A percentile compares a stretch with the other conserved stretches of the same genome.
Evolutionary conservation across 2,888 invertebrate genomes (phyloP).

Genomic region (Plemyria rubiginata): DNA sequence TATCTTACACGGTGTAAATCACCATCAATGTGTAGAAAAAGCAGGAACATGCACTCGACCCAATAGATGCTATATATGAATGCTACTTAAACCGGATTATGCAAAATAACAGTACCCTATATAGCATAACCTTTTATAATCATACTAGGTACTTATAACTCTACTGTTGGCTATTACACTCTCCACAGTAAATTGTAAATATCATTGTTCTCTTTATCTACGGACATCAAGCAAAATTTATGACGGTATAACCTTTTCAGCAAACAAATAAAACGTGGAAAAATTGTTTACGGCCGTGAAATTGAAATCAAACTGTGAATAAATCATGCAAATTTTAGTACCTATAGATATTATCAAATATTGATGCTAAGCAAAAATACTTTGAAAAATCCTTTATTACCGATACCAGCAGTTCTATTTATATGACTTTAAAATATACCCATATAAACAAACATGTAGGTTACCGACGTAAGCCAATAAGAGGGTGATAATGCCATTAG

Average conservation of each 20-base stretch:
- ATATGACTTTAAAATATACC: slow-evolving; percentile 29
- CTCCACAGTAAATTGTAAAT: slow-evolving; percentile 62
- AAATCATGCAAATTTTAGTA: slow-evolving; percentile 10
- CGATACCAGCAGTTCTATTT: slow-evolving; percentile 1
- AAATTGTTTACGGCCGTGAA: slow-evolving; percentile 57
- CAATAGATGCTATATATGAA: too few relatives aligned
- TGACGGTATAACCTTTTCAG: slow-evolving; percentile 51
- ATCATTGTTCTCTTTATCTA: slow-evolving; percentile 57
- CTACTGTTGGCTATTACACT: slow-evolving; percentile 40
- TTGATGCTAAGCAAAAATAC: neutral
- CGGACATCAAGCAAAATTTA: slow-evolving; percentile 53
- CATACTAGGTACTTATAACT: too few relatives aligned
- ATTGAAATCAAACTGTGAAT: slow-evolving; percentile 36
- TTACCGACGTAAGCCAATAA: slow-evolving; percentile 24
- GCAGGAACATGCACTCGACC: too few relatives aligned
- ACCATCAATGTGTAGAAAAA: too few relatives aligned
- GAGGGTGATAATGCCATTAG: slow-evolving; percentile 39
- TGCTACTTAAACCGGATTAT: too few relatives aligned
- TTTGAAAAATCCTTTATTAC: neutral
- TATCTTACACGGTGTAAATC: too few relatives aligned
- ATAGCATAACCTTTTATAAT: too few relatives aligned
- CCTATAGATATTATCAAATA: neutral
- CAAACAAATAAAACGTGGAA: slow-evolving; percentile 54
- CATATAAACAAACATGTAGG: slow-evolving; percentile 34
- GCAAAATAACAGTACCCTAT: too few relatives aligned